Evolutionary conservation across 2,888 invertebrate species (phyloP), one percentile per base, ranked within the genome.

Genomic region (Drosophila hamatofila): DNA sequence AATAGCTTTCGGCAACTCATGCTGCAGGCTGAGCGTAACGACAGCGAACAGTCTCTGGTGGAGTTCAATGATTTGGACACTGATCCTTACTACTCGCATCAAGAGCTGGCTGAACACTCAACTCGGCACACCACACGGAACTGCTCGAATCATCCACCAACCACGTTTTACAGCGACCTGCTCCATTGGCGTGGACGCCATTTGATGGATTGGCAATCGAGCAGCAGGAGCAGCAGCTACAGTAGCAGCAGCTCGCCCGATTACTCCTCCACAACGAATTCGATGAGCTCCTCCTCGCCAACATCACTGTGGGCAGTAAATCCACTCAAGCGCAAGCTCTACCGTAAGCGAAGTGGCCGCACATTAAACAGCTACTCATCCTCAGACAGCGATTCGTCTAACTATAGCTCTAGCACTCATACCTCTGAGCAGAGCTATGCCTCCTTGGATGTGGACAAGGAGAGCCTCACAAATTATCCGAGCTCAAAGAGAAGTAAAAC

Each of bases 41-140:
- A 16, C 16, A 8, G 6, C 1, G 16, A 33, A 0, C 30, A 42
- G 1, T 21, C 41, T 0, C 48, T 56, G 30, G 6, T 44, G 9
- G 56, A 55, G 9, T 42, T 57, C 3, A 69, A 66, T 16, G 59
- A 69, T 14, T 12, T 71, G 59, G 70, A 67, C 41, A 35, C 30
- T 4, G 75, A 59, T 64, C 61, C 75, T 8, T 72, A 78, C 49
- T 84, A 84, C 52, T 30, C 48, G 6, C 55, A 63, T 2, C 16
- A 30, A 0, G 5, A 8, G 8, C 25, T 4, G 3, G 2, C 9
- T 0, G 3, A 57, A 27, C 12, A 5, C 23, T 16, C 25, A 2
- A 6, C 27, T 3, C 21, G n/a, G n/a, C n/a, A n/a, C n/a, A n/a
- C n/a, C n/a, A n/a, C 3, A 6, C 33, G 16, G 27, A 3, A 11